Evolutionary conservation across 2,797 vertebrate genomes (phyloP).

Genomic region (Babyrousa celebensis): DNA sequence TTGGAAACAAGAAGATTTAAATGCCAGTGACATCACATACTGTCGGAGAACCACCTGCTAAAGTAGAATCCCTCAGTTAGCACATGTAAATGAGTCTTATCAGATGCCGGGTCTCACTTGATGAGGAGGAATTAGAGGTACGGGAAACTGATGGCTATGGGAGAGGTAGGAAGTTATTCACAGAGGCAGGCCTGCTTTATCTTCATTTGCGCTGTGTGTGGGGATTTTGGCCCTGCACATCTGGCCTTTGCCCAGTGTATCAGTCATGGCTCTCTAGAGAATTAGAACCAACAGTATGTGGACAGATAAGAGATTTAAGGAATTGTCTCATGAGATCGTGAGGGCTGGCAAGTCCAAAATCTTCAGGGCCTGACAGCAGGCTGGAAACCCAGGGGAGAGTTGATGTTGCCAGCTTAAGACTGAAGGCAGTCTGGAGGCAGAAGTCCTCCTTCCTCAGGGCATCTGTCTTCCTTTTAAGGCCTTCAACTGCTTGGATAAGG

Average conservation of each 20-base stretch:
- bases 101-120: neutral
- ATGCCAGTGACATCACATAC: neutral
- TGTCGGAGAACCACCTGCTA: neutral
- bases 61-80: neutral
- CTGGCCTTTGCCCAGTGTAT: neutral
- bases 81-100: neutral
- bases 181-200: neutral
- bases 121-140: neutral
- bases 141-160: neutral
- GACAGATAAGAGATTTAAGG: neutral
- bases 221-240: neutral
- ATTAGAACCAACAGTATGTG: neutral
- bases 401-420: neutral
- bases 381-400: neutral
- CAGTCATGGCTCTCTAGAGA: neutral
- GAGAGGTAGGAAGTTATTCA: neutral
- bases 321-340: neutral
- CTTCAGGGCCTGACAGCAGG: neutral
- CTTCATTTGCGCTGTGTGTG: neutral
- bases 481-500: neutral
- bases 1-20: constrained; percentile 52
- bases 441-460: neutral
- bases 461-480: neutral
- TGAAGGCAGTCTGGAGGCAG: neutral
- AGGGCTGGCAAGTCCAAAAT: neutral